Evolutionary conservation across 2,888 invertebrate genomes (phyloP).

Genomic region (Bruchidius siliquastri): DNA sequence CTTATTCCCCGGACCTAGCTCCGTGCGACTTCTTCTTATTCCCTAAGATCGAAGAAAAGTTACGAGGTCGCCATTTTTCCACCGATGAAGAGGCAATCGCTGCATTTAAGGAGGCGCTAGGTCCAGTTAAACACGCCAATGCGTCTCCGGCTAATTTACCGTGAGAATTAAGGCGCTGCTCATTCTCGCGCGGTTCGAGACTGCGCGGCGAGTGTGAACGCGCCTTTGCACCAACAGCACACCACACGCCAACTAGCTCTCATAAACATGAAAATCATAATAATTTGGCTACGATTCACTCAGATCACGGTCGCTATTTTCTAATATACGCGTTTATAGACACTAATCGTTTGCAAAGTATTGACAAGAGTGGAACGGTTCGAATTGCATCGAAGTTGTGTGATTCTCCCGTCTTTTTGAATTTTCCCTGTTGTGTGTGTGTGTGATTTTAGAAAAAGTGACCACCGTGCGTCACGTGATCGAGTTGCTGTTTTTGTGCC

Average conservation of each 20-base stretch:
- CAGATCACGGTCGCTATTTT: slow-evolving; percentile 54
- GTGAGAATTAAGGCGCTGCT: not conserved
- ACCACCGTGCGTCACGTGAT: not conserved
- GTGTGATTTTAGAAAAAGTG: not conserved
- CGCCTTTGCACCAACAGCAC: not conserved
- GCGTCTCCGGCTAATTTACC: too few species aligned
- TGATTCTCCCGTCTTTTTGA: not conserved
- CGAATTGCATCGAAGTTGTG: not conserved
- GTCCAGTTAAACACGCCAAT: too few species aligned
- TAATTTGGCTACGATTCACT: slow-evolving; percentile 25
- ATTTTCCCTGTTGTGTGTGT: not conserved
- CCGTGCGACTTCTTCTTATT: too few species aligned
- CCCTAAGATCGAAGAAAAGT: too few species aligned
- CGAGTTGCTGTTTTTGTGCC: not conserved
- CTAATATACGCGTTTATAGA: slow-evolving; percentile 25
- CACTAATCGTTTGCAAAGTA: slow-evolving; percentile 7
- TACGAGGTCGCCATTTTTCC: too few species aligned
- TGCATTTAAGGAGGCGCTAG: too few species aligned
- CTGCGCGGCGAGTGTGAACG: not conserved
- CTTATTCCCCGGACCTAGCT: too few species aligned
- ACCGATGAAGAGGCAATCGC: too few species aligned
- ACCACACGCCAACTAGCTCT: not conserved
- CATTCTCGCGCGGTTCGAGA: not conserved
- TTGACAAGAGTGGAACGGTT: not conserved
- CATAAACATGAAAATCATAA: slow-evolving; percentile 10